Percentiles rank a stretch among this genome's conserved stretches.
Conservation (phyloP, 2,113 vertebrate genomes). For the Sinocyclocheilus anophthalmus region DNA sequence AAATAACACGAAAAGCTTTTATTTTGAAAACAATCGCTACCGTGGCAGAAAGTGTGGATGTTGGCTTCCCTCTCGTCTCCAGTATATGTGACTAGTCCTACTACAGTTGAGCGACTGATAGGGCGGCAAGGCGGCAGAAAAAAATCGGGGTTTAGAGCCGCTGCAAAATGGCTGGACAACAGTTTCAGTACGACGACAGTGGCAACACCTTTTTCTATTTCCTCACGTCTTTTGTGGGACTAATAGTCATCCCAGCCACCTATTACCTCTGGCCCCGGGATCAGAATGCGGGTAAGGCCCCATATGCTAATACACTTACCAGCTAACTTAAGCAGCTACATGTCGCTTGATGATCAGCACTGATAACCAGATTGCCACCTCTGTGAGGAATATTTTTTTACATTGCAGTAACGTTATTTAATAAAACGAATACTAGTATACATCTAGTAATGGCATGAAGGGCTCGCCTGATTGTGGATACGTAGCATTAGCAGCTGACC, state of each 20-base stretch:
- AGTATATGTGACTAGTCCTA: constrained; percentile 14
- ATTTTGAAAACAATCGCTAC: constrained; percentile 12
- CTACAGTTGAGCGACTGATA: constrained; percentile 10
- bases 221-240: constrained; percentile 95
- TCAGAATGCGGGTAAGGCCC: constrained; percentile 93
- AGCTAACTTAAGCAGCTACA: background rate
- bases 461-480: background rate
- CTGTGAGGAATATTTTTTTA: background rate
- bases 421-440: background rate
- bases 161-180: constrained; percentile 91
- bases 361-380: background rate
- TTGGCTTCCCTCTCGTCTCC: constrained; percentile 10
- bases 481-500: constrained; percentile 11
- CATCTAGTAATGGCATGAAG: background rate
- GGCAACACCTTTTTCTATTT: constrained; percentile 98
- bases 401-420: background rate
- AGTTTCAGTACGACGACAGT: constrained; percentile 98
- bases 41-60: background rate
- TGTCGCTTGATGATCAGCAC: constrained; percentile 16
- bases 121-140: constrained; percentile 66
- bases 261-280: constrained; percentile 97
- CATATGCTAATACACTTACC: constrained; percentile 44
- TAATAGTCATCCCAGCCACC: constrained; percentile 96
- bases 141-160: constrained; percentile 70
- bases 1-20: background rate